Conservation (phyloP, 2,888 invertebrate species). For the Calliphora vomitoria region DNA sequence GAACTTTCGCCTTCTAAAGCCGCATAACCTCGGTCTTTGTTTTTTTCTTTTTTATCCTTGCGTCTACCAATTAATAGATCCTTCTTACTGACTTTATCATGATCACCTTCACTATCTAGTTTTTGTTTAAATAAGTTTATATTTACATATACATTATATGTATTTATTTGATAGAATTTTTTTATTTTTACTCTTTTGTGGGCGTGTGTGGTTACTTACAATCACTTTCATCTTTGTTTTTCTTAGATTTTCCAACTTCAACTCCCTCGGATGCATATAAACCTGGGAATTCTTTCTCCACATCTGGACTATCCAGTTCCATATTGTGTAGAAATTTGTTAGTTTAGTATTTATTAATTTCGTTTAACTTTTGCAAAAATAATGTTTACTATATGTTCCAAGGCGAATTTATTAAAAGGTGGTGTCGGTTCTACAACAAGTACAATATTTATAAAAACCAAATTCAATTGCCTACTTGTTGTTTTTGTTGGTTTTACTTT, state of each 20-base stretch:
- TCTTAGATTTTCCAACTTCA: slow-evolving; percentile 79
- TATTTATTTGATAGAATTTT: slow-evolving; percentile 10
- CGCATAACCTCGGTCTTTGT: slow-evolving; percentile 94
- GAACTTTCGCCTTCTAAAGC: slow-evolving; percentile 95
- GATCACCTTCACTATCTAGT: slow-evolving; percentile 92
- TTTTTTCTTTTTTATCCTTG: slow-evolving; percentile 93
- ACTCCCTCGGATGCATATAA: slow-evolving; percentile 92
- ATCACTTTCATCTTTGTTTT: slow-evolving; percentile 91
- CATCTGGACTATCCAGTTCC: slow-evolving; percentile 90
- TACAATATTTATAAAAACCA: too few relatives aligned
- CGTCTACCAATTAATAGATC: slow-evolving; percentile 91
- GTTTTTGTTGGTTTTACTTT: too few relatives aligned
- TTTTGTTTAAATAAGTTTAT: neutral
- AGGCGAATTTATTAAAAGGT: too few relatives aligned
- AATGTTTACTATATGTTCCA: neutral
- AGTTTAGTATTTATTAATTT: slow-evolving; percentile 3
- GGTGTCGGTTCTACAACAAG: too few relatives aligned
- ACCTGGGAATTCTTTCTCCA: slow-evolving; percentile 95
- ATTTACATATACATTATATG: slow-evolving; percentile 1
- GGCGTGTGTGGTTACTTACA: slow-evolving; percentile 86
- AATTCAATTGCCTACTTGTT: too few relatives aligned
- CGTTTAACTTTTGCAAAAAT: slow-evolving; percentile 1
- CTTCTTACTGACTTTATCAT: slow-evolving; percentile 92
- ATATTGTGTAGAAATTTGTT: slow-evolving; percentile 73
- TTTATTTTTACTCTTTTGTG: neutral